A percentile compares a stretch with the other conserved stretches of the same genome.
phyloP scores from a whole-genome alignment of 2,797 vertebrate species.

The Pipistrellus nathusii region DNA sequence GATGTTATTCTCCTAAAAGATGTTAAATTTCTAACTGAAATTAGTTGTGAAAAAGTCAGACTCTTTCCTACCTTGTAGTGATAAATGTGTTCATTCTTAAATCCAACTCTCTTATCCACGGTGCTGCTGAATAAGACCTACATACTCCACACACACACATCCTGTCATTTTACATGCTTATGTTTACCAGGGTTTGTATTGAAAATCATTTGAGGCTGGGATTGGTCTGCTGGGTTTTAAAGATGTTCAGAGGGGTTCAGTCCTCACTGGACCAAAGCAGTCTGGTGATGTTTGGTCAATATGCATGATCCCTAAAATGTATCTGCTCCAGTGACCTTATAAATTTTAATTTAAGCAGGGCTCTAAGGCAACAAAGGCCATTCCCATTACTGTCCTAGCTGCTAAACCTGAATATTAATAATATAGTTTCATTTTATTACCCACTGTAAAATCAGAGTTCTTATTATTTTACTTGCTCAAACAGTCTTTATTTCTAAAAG shows the following conservation, averaged over 20 bases:
- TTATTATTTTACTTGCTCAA: conserved; percentile 60
- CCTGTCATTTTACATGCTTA: background rate
- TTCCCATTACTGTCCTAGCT: background rate
- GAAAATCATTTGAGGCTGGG: background rate
- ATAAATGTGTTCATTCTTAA: conserved; percentile 7
- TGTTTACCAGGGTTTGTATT: background rate
- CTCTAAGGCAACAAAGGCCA: background rate
- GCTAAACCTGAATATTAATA: conserved; percentile 64
- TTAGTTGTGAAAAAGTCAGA: conserved; percentile 32
- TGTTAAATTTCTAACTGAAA: conserved; percentile 18
- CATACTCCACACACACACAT: background rate
- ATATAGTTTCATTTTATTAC: conserved; percentile 39
- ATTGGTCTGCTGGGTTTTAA: background rate
- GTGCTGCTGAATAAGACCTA: background rate
- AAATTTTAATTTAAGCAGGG: conserved; percentile 46
- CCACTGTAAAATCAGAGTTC: conserved; percentile 24
- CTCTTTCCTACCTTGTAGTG: background rate
- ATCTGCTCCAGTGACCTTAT: conserved; percentile 9
- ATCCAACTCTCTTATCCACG: background rate
- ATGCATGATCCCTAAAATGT: background rate
- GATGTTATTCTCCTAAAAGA: conserved; percentile 32
- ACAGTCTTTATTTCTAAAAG: conserved; percentile 49
- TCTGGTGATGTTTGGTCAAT: background rate
- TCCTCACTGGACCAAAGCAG: background rate
- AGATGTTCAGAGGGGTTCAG: background rate